A percentile compares a stretch with the other conserved stretches of the same genome.
Evolutionary conservation across 1,140 invertebrate genomes (phyloP).

Genomic region (Drosophila dunni): DNA sequence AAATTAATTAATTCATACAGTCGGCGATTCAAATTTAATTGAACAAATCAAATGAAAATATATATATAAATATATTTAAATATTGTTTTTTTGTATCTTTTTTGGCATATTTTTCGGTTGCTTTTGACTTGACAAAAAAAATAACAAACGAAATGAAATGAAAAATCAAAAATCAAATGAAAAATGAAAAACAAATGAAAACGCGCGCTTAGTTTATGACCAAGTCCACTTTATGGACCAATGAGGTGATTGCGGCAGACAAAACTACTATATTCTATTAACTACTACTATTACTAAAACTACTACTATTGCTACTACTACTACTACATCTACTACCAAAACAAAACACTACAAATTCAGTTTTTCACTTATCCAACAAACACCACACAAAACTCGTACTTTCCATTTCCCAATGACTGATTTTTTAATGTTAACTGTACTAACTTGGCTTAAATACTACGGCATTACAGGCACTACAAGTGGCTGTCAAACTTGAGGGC

Average conservation of each 20-base stretch:
- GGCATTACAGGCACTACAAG: constrained; percentile 89
- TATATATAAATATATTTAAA: constrained; percentile 20
- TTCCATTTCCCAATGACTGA: constrained; percentile 17
- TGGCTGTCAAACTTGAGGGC: constrained; percentile 95
- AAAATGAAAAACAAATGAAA: constrained; percentile 58
- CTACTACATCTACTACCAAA: no score
- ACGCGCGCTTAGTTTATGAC: constrained; percentile 84
- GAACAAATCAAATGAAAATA: constrained; percentile 24
- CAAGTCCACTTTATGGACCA: constrained; percentile 85
- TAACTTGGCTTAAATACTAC: not conserved
- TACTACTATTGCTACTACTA: no score
- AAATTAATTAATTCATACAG: constrained; percentile 30
- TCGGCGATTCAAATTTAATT: constrained; percentile 23
- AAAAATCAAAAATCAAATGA: no score
- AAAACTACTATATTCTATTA: no score
- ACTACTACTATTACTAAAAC: no score
- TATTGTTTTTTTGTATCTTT: constrained; percentile 47
- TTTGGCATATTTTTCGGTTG: constrained; percentile 77
- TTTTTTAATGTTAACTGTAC: no score
- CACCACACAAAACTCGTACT: constrained; percentile 19
- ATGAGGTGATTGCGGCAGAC: constrained; percentile 79
- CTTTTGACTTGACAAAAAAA: constrained; percentile 73
- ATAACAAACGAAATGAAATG: no score
- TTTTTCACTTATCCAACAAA: no score
- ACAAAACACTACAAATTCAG: no score